Conservation (phyloP, 2,797 vertebrate species). For the Pachyuromys duprasi region DNA sequence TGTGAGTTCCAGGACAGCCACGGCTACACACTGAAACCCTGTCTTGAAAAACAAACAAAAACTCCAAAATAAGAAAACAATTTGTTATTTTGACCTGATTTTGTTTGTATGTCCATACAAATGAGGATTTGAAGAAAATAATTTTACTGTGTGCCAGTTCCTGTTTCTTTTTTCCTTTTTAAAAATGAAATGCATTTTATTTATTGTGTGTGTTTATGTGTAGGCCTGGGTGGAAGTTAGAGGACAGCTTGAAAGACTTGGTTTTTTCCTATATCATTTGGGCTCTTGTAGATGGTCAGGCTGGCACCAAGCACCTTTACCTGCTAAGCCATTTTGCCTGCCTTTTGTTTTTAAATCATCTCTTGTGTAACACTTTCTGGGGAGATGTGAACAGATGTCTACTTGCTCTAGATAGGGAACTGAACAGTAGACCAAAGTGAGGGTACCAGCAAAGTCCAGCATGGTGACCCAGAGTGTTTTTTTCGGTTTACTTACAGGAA, state of each 20-base stretch:
- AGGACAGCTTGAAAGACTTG: background rate
- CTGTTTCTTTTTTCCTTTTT: background rate
- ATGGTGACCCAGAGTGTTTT: background rate
- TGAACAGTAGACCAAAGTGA: background rate
- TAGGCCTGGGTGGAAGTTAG: background rate
- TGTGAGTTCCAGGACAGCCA: background rate
- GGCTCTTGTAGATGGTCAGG: background rate
- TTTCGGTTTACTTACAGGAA: background rate
- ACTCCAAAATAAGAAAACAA: background rate
- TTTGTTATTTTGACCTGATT: background rate
- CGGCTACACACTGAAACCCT: background rate
- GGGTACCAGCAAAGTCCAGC: background rate
- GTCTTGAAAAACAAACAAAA: background rate
- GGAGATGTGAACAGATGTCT: background rate
- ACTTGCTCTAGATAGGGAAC: background rate
- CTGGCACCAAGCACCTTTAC: background rate
- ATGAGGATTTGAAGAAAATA: background rate
- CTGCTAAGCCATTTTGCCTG: background rate
- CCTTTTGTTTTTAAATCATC: background rate
- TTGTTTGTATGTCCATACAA: conserved; percentile 29
- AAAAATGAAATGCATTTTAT: background rate
- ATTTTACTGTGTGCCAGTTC: background rate
- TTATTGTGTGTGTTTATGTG: background rate
- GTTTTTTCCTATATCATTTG: background rate
- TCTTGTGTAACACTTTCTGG: background rate